Percentiles rank a stretch among this genome's conserved stretches.
Evolutionary conservation across 2,888 invertebrate genomes (phyloP).

Genomic region (Lasioglossum pauxillum): DNA sequence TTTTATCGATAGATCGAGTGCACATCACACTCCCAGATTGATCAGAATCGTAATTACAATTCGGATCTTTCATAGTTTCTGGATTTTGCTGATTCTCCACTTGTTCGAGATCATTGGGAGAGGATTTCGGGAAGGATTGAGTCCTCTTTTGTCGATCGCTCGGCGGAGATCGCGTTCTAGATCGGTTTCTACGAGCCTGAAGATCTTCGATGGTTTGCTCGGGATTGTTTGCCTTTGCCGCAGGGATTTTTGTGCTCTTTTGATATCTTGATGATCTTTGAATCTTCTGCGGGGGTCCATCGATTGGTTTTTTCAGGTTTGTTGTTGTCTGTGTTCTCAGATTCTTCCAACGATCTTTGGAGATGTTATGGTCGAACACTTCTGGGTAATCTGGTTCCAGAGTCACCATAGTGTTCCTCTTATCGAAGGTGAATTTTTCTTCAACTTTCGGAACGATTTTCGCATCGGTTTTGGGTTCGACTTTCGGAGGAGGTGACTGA

Average conservation of each 20-base stretch:
- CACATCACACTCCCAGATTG: neutral
- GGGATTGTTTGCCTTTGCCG: neutral
- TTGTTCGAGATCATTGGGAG: neutral
- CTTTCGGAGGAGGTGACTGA: neutral
- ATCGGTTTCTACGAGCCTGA: neutral
- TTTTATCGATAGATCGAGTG: neutral
- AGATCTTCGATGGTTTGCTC: neutral
- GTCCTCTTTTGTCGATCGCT: slow-evolving; percentile 13
- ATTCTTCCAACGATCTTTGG: neutral
- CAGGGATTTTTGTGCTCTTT: neutral
- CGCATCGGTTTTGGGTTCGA: neutral
- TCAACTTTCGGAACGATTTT: neutral
- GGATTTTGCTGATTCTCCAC: neutral
- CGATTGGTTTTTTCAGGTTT: neutral
- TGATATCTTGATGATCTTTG: neutral
- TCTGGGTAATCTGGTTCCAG: neutral
- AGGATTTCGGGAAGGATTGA: neutral
- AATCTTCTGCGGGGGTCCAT: neutral
- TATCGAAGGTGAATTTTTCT: neutral
- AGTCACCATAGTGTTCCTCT: neutral
- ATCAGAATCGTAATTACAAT: neutral
- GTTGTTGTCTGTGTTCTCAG: neutral
- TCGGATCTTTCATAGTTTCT: neutral
- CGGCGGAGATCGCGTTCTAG: slow-evolving; percentile 34
- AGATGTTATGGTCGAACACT: too few relatives aligned